Evolutionary conservation across 2,888 invertebrate species (phyloP).

Genomic region (Cosmia pyralina): DNA sequence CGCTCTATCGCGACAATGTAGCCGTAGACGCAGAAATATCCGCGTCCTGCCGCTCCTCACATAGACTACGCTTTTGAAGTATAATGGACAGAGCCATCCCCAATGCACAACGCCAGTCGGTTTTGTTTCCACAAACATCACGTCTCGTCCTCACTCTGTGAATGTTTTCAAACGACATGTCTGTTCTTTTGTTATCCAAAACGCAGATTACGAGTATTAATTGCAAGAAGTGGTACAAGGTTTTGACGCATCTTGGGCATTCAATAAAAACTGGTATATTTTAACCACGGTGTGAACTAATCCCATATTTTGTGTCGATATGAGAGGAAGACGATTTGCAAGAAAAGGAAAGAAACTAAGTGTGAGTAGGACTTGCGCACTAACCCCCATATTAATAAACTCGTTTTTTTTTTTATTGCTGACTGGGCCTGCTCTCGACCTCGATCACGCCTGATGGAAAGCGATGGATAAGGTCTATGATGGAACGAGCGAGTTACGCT

Average conservation of each 20-base stretch:
- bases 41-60: neutral
- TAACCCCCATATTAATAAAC: neutral
- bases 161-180: constrained; percentile 10
- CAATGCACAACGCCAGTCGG: neutral
- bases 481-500: neutral
- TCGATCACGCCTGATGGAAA: too few species aligned
- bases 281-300: neutral
- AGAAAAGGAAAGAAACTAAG: neutral
- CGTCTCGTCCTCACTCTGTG: neutral
- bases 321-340: neutral
- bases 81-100: neutral
- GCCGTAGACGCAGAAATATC: neutral
- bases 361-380: neutral
- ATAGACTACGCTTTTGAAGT: constrained; percentile 18
- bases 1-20: too few species aligned
- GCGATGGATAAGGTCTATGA: too few species aligned
- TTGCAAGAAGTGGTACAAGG: neutral
- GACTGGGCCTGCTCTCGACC: too few species aligned
- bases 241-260: neutral
- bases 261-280: neutral
- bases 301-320: neutral
- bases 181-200: neutral
- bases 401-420: too few species aligned
- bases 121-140: neutral
- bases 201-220: neutral